phyloP scores from a whole-genome alignment of 2,797 vertebrate species.

The Chaenodraco wilsoni region DNA sequence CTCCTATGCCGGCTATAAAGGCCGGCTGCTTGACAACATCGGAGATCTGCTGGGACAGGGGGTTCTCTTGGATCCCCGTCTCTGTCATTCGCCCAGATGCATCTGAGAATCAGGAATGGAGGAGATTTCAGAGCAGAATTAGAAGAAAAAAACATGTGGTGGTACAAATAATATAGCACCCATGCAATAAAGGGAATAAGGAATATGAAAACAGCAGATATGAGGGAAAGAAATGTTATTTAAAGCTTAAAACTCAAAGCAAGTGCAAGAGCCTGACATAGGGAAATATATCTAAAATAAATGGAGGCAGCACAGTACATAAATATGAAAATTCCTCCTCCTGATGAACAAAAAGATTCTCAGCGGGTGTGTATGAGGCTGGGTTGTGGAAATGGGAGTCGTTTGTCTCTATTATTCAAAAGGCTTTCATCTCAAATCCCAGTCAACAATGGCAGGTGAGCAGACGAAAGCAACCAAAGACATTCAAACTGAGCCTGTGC shows the following conservation, averaged over 20 bases:
- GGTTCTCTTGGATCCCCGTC: constrained; percentile 68
- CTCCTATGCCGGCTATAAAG: constrained; percentile 98
- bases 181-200: constrained; percentile 6
- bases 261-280: constrained; percentile 30
- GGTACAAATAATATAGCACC: not conserved
- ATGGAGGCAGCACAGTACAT: constrained; percentile 30
- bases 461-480: constrained; percentile 43
- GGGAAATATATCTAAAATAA: constrained; percentile 37
- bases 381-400: constrained; percentile 37
- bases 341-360: constrained; percentile 41
- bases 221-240: not conserved
- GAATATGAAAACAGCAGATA: constrained; percentile 14
- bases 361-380: constrained; percentile 35
- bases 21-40: constrained; percentile 98
- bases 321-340: constrained; percentile 40
- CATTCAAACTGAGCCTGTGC: constrained; percentile 40
- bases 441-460: constrained; percentile 68
- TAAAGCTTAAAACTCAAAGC: constrained; percentile 29
- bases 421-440: constrained; percentile 57
- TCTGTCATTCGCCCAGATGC: constrained; percentile 79
- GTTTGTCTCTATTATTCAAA: constrained; percentile 63
- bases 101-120: constrained; percentile 62
- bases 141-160: not conserved
- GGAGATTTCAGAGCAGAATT: constrained; percentile 13
- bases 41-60: constrained; percentile 96